Base-by-base conservation (phyloP, 2,113 vertebrate genomes). In the Hipposideros armiger region DNA sequence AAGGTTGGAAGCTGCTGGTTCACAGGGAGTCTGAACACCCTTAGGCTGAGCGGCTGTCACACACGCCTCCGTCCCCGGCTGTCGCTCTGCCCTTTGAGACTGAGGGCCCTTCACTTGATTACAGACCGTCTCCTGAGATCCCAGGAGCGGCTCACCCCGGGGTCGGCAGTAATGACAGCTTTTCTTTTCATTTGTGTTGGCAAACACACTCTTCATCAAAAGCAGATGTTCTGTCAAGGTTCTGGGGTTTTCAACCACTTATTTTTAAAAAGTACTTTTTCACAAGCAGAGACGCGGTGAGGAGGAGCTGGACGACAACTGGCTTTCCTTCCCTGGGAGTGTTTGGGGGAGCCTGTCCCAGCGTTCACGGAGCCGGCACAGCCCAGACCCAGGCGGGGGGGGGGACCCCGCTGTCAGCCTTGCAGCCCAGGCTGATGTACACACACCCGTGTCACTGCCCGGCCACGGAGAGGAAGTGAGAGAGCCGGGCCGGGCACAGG, bases 181-280 rank as follows among this genome's bases (percentile, higher is more conserved):
- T 17, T 58, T 32, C 22, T 47, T n/a, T 32, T 72, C 26, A 9
- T 54, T 80, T 24, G 80, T 72, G 50, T 87, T 72, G 72, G 87
- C 32, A 36, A 17, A 42, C n/a, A 72, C 60, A 52, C 32, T 52
- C 54, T 73, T 89, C 78, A 94, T 84, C 86, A 83, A n/a, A 83
- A 83, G 66, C 67, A 60, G 86, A 20, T 30, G 78, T 36, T 22
- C 22, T 20, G n/a, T 67, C 80, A 73, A 58, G 50, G 13, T 69
- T 84, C 78, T 77, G 60, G 73, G 54, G 77, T 64, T 78, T 66
- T 28, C 54, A 17, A 17, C 91, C 54, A 52, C 42, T 72, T 87
- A 47, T 40, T 82, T 42, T 64, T 73, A 64, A 64, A 16, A 30
- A 81, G 36, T 11, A 14, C 50, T 58, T 80, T 70, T 58, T 3